Base-by-base conservation (phyloP, 2,113 vertebrate genomes). In the Rutilus rutilus region DNA sequence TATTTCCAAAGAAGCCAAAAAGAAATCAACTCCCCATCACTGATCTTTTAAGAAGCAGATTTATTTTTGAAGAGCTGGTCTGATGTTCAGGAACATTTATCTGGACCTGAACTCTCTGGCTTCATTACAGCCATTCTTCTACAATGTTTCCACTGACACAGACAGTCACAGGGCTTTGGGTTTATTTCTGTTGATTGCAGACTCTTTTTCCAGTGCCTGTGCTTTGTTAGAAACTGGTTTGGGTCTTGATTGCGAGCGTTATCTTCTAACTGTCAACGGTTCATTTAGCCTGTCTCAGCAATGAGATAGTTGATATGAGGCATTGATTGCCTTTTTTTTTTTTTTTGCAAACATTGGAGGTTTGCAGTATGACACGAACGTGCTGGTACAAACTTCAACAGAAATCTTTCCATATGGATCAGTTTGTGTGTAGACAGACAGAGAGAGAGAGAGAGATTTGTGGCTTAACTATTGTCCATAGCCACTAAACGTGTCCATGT, bases 351-450 rank as follows among this genome's bases (percentile, higher is more conserved):
- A 79, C 10, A 92, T 90, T 90, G 90, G 92, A 92, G 90, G 90
- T 89, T 93, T 93, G 91, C 91, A 92, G 91, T 91, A 90, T 82
- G 92, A 91, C 89, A 90, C 83, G 83, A 91, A 91, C 88, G 91
- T 91, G 62, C 78, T 47, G 39, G 89, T 75, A 84, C 87, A 93
- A 94, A 93, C 91, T 90, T 93, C 93, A 92, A 91, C 93, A 92
- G 91, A 93, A 92, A 87, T 90, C 88, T 87, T 92, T 93, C 91
- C 91, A 94, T 92, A 92, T 92, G 87, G 90, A 93, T 92, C 93
- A 93, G 90, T 91, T 89, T 87, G 86, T 85, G 74, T 81, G 85
- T 88, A 86, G 76, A 80, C 67, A 30, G 78, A 85, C 57, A 27
- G 14, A 45, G 74, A 59, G 71, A 67, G 85, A 85, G 88, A 89